phyloP scores from a whole-genome alignment of 2,888 invertebrate genomes.

The Orchestes rusci region DNA sequence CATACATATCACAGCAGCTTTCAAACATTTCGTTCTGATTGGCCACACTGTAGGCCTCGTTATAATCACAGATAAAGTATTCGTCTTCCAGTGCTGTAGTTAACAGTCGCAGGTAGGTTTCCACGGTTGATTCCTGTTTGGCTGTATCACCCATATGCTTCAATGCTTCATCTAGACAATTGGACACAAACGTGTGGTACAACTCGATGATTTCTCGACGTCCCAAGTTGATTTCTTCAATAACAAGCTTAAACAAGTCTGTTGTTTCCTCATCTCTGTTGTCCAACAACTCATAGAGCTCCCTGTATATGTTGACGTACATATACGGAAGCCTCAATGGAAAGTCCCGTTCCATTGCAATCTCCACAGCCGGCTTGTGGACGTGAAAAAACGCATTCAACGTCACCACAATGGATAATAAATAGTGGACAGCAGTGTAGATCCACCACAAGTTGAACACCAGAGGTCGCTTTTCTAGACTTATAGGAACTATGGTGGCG shows the following conservation, averaged over 20 bases:
- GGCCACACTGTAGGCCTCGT: slow-evolving; percentile 36
- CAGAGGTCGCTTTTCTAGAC: slow-evolving; percentile 33
- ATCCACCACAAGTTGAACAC: slow-evolving; percentile 38
- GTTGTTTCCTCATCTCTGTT: slow-evolving; percentile 31
- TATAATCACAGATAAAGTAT: slow-evolving; percentile 42
- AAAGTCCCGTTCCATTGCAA: slow-evolving; percentile 36
- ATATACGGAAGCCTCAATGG: slow-evolving; percentile 63
- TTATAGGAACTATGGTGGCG: slow-evolving; percentile 34
- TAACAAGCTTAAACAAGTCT: slow-evolving; percentile 31
- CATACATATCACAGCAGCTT: slow-evolving; percentile 34
- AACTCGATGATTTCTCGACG: slow-evolving; percentile 38
- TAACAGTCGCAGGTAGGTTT: slow-evolving; percentile 38
- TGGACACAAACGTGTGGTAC: slow-evolving; percentile 36
- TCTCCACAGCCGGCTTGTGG: slow-evolving; percentile 32
- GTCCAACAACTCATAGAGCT: slow-evolving; percentile 53
- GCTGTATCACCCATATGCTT: slow-evolving; percentile 33
- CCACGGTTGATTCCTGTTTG: slow-evolving; percentile 37
- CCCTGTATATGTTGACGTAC: slow-evolving; percentile 68
- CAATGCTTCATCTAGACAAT: slow-evolving; percentile 37
- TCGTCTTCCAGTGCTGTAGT: slow-evolving; percentile 39
- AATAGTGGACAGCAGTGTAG: slow-evolving; percentile 37
- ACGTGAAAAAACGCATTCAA: slow-evolving; percentile 35
- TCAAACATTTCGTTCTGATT: slow-evolving; percentile 37
- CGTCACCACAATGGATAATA: slow-evolving; percentile 33
- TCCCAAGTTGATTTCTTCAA: slow-evolving; percentile 35